phyloP scores from a whole-genome alignment of 2,888 invertebrate species.

The Drosophila meridiana region DNA sequence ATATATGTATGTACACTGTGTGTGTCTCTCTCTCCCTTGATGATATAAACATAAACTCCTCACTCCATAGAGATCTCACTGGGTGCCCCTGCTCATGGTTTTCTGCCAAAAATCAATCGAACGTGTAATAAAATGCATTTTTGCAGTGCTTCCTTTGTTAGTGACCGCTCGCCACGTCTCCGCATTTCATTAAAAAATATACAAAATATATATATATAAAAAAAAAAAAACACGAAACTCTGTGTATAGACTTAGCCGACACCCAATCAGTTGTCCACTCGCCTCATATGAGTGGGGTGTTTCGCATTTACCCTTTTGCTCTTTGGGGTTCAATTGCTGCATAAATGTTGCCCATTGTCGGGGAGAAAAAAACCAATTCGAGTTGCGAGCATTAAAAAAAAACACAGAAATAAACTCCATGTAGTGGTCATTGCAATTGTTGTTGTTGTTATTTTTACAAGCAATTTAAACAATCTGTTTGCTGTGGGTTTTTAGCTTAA shows the following conservation, averaged over 20 bases:
- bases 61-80: conserved; percentile 59
- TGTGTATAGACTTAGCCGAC: conserved; percentile 40
- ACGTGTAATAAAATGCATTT: conserved; percentile 80
- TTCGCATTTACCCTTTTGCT: conserved; percentile 63
- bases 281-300: conserved; percentile 15
- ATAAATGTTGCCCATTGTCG: conserved; percentile 56
- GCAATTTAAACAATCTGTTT: conserved; percentile 75
- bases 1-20: background rate
- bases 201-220: background rate
- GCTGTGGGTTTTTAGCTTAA: conserved; percentile 56
- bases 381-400: conserved; percentile 52
- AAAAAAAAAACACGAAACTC: background rate
- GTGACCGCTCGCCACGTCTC: conserved; percentile 8
- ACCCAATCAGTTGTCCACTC: conserved; percentile 18
- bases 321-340: conserved; percentile 74
- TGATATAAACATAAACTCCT: conserved; percentile 72
- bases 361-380: conserved; percentile 56
- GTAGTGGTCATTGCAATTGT: conserved; percentile 53
- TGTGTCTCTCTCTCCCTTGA: conserved; percentile 13
- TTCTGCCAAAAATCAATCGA: conserved; percentile 72
- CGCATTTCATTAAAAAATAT: conserved; percentile 57
- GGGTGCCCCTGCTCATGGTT: conserved; percentile 15
- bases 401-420: conserved; percentile 22
- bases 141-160: conserved; percentile 43
- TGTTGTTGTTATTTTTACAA: conserved; percentile 63